Conservation (phyloP, 2,797 vertebrate species). For the Scleropages formosus region DNA sequence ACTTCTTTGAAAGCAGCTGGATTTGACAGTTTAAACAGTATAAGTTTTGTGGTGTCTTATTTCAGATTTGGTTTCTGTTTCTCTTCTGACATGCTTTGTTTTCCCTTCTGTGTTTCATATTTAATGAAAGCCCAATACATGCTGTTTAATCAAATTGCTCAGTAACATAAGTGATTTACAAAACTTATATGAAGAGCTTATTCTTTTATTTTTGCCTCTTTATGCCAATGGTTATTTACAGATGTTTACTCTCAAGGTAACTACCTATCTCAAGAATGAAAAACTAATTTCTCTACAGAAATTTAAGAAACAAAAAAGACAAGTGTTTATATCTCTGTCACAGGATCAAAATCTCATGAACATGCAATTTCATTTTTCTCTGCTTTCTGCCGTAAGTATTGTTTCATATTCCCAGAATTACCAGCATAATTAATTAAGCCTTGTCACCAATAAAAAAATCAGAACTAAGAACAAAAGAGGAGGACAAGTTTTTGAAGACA, state of each 20-base stretch:
- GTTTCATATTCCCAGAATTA: no score
- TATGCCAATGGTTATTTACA: background rate
- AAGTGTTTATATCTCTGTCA: no score
- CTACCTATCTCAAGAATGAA: no score
- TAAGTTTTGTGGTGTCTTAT: background rate
- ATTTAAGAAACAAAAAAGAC: no score
- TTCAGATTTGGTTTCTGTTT: background rate
- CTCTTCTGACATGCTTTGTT: background rate
- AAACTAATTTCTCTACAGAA: no score
- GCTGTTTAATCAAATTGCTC: background rate
- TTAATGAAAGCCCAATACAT: background rate
- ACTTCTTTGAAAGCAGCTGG: slow-evolving; percentile 1
- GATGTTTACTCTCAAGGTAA: background rate
- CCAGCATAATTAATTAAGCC: no score
- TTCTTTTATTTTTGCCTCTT: background rate
- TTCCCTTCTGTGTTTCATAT: background rate
- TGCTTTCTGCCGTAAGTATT: no score
- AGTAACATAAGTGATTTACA: background rate
- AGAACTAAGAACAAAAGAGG: no score
- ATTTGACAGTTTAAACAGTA: background rate
- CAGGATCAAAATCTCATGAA: no score
- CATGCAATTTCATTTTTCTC: no score
- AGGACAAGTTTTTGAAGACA: no score
- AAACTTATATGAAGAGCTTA: slow-evolving; percentile 2
- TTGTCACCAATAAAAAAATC: no score